These are phyloP conservation scores for Eriosoma lanigerum DNA, from an alignment of 1,140 invertebrate species.

Conservation along the genomic window DNA sequence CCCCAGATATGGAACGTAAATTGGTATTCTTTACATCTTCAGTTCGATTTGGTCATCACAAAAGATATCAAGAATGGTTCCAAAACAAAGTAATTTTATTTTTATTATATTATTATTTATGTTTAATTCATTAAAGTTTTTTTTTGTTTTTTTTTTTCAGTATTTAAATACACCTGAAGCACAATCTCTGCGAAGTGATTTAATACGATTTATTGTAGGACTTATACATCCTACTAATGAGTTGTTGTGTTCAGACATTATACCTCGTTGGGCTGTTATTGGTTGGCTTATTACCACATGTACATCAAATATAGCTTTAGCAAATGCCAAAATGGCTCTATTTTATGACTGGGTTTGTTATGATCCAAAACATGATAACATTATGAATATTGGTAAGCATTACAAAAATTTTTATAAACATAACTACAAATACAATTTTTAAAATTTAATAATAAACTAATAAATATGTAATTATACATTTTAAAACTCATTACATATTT, in stretches of 20 bases:
- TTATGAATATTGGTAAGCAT: slow-evolving; percentile 89
- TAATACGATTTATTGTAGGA: slow-evolving; percentile 96
- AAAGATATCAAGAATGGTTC: slow-evolving; percentile 98
- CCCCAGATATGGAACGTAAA: slow-evolving; percentile 97
- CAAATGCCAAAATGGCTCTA: slow-evolving; percentile 92
- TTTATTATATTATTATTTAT: slow-evolving; percentile 19
- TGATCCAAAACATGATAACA: slow-evolving; percentile 93
- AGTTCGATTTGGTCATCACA: slow-evolving; percentile 95
- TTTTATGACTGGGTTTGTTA: slow-evolving; percentile 99
- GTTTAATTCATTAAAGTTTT: neutral
- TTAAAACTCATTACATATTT: no score
- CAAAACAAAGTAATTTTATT: slow-evolving; percentile 69
- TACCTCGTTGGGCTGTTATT: slow-evolving; percentile 97
- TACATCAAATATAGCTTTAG: slow-evolving; percentile 84
- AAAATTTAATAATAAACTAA: neutral
- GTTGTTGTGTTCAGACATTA: slow-evolving; percentile 94
- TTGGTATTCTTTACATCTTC: slow-evolving; percentile 88
- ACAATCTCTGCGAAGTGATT: slow-evolving; percentile 89
- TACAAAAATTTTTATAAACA: no score
- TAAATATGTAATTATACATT: neutral
- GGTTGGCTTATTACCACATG: slow-evolving; percentile 97
- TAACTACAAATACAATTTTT: no score
- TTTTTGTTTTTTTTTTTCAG: slow-evolving; percentile 61
- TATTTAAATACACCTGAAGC: slow-evolving; percentile 97
- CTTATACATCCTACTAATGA: slow-evolving; percentile 98